Evolutionary conservation across 2,797 vertebrate genomes (phyloP).

Genomic region (Lates japonicus): DNA sequence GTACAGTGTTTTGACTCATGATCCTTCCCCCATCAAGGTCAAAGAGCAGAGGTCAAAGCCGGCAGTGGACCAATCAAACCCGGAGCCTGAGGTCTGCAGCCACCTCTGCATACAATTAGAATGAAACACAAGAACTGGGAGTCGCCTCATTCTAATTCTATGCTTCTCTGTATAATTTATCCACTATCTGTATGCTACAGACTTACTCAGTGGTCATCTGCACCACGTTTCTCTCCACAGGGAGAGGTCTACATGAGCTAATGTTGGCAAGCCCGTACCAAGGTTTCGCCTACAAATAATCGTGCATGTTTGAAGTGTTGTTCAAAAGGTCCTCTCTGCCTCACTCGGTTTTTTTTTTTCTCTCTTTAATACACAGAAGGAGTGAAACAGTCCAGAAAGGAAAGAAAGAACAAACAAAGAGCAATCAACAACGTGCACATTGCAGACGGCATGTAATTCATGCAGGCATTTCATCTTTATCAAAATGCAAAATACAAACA

Average conservation of each 20-base stretch:
- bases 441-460: slow-evolving; percentile 5
- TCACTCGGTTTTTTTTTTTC: slow-evolving; percentile 1
- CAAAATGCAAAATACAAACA: slow-evolving; percentile 14
- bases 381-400: neutral
- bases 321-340: slow-evolving; percentile 61
- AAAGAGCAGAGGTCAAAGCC: slow-evolving; percentile 43
- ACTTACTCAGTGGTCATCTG: slow-evolving; percentile 26
- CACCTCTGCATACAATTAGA: slow-evolving; percentile 36
- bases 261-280: slow-evolving; percentile 34
- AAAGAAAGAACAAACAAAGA: slow-evolving; percentile 18
- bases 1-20: slow-evolving; percentile 24
- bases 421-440: slow-evolving; percentile 36
- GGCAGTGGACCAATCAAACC: slow-evolving; percentile 26
- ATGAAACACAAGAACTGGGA: slow-evolving; percentile 26
- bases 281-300: slow-evolving; percentile 6
- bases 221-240: slow-evolving; percentile 35
- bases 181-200: slow-evolving; percentile 50
- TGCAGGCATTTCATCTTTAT: slow-evolving; percentile 3
- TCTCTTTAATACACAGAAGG: slow-evolving; percentile 8
- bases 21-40: slow-evolving; percentile 2
- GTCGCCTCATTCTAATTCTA: slow-evolving; percentile 36
- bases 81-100: slow-evolving; percentile 47
- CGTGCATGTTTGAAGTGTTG: slow-evolving; percentile 49
- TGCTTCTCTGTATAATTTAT: slow-evolving; percentile 42
- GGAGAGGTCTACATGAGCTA: slow-evolving; percentile 60